These are phyloP conservation scores for Halictus rubicundus DNA, from an alignment of 1,140 invertebrate species.

Conservation along the genomic window DNA sequence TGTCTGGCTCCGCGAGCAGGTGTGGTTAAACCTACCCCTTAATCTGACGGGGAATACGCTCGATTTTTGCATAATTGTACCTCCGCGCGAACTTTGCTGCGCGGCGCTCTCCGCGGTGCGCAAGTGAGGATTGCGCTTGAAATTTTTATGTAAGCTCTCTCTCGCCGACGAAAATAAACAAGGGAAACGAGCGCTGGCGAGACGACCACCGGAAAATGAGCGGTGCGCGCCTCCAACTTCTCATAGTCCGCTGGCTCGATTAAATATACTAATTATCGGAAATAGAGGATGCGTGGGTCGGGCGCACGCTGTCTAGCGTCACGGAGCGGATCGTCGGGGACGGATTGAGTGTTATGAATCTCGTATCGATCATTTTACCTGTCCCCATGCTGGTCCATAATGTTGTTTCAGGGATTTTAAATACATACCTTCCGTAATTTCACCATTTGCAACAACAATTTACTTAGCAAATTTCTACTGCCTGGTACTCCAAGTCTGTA, in stretches of 20 bases:
- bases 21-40: slow-evolving; percentile 73
- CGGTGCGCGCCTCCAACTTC: not conserved
- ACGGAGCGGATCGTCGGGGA: not conserved
- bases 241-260: not conserved
- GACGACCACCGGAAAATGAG: no score
- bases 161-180: not conserved
- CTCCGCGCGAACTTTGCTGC: slow-evolving; percentile 33
- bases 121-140: slow-evolving; percentile 14
- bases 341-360: no score
- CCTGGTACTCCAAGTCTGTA: no score
- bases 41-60: slow-evolving; percentile 72
- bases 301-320: not conserved
- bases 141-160: slow-evolving; percentile 10
- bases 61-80: slow-evolving; percentile 77
- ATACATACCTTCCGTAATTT: no score
- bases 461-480: no score
- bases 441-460: no score
- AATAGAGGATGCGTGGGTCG: not conserved
- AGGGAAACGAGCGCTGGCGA: not conserved
- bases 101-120: not conserved
- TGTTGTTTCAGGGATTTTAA: no score
- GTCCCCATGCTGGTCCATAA: no score
- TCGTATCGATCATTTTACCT: no score
- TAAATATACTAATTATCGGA: not conserved
- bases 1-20: slow-evolving; percentile 66